These are phyloP conservation scores for Sitta europaea DNA, from an alignment of 2,113 vertebrate species.

Conservation along the genomic window DNA sequence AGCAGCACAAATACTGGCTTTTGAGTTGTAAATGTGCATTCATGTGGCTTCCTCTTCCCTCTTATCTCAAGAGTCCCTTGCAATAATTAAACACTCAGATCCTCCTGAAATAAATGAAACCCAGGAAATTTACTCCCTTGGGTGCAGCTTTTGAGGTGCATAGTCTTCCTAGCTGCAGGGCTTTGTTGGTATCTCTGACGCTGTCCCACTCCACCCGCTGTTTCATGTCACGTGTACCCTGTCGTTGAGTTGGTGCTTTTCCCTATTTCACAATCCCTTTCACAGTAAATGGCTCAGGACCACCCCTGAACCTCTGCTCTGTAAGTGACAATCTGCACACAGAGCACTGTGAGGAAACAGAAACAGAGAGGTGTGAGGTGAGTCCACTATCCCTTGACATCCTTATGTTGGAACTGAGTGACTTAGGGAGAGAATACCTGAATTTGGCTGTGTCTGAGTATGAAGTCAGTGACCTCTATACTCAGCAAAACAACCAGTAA, in stretches of 20 bases:
- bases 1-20: neutral
- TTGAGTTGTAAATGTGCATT: neutral
- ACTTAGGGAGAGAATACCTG: neutral
- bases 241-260: neutral
- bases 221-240: neutral
- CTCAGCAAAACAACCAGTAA: neutral
- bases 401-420: neutral
- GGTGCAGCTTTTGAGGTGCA: neutral
- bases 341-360: accelerated
- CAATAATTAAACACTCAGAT: neutral
- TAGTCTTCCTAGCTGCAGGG: neutral
- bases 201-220: accelerated
- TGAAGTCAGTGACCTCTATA: neutral
- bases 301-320: neutral
- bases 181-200: neutral
- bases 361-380: neutral
- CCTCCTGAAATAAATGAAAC: neutral
- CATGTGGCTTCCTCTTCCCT: neutral
- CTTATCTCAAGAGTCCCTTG: neutral
- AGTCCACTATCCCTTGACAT: neutral
- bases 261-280: neutral
- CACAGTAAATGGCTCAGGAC: neutral
- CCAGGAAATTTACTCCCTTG: neutral
- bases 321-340: accelerated
- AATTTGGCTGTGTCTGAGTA: neutral